Evolutionary conservation across 2,888 invertebrate species (phyloP), one percentile per base, ranked within the genome.

Genomic region (Drosophila barbarae): DNA sequence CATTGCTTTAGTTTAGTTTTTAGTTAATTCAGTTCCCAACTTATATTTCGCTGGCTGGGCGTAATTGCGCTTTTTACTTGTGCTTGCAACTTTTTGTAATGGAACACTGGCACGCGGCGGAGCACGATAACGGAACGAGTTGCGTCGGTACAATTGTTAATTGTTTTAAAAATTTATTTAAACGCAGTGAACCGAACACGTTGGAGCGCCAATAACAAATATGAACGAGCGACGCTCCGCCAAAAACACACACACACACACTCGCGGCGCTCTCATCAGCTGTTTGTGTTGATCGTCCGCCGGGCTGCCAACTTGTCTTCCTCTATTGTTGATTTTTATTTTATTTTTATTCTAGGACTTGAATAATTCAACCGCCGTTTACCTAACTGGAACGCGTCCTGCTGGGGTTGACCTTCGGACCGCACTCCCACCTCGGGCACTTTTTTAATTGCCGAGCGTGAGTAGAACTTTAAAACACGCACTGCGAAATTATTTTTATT

Each of bases 151-250:
- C 23, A 46, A 41, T 65, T 67, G 26, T 28, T 52, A 64, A 52
- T 64, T 64, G 35, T 44, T 53, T 64, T 46, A 30, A 52, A 30
- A 51, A 36, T 38, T 28, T 49, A 41, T 55, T 60, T 49, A 41
- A 39, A 42, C 34, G 57, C 23, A 44, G 28, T 50, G 61, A 63
- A 67, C 78, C 55, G 65, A 63, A 67, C 78, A 77, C 84, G 78
- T 73, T 84, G 80, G 61, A 39, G 39, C 53, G 51, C 69, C 74
- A 74, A 66, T 53, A 51, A 59, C 72, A 78, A 82, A 63, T 76
- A 69, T 55, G 66, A 74, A 74, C 15, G 21, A 36, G 12, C 21
- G 28, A 30, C 69, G 18, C 58, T 41, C 30, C 23, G 35, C 36
- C 36, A 67, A 49, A 66, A 32, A 8, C 49, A 26, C 38, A 21